These are phyloP conservation scores for Ursus arctos DNA, from an alignment of 2,113 vertebrate genomes.

Conservation along the genomic window DNA sequence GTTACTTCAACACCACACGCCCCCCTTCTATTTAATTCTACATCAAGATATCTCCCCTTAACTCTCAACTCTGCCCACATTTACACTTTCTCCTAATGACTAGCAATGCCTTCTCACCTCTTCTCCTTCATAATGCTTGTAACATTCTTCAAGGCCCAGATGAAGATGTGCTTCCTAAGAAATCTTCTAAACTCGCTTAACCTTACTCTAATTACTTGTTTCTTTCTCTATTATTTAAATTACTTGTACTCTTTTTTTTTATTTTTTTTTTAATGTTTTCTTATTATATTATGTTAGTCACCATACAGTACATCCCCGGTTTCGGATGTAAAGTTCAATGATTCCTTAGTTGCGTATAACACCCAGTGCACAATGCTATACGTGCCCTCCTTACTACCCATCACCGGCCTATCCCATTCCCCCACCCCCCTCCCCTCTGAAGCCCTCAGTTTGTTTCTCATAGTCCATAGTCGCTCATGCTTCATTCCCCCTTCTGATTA, in stretches of 20 bases:
- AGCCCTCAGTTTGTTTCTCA: too few relatives aligned
- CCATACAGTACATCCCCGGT: too few relatives aligned
- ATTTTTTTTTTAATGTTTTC: too few relatives aligned
- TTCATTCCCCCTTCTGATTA: too few relatives aligned
- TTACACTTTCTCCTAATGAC: neutral
- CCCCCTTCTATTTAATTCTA: neutral
- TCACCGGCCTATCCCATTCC: too few relatives aligned
- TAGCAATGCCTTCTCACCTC: neutral
- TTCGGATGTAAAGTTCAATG: too few relatives aligned
- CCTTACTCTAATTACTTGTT: constrained; percentile 9
- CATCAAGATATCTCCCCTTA: neutral
- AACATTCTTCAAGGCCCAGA: neutral
- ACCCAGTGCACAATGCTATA: too few relatives aligned
- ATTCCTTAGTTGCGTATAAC: too few relatives aligned
- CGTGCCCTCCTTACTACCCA: too few relatives aligned
- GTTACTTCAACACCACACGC: neutral
- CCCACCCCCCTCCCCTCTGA: too few relatives aligned
- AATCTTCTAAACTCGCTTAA: constrained; percentile 6
- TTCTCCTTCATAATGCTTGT: neutral
- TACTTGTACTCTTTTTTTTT: neutral
- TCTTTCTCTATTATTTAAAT: neutral
- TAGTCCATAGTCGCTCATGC: too few relatives aligned
- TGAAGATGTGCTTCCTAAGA: neutral
- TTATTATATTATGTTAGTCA: too few relatives aligned
- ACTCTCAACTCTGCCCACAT: neutral